Conservation (phyloP, 2,888 invertebrate species). For the Noctuana brunneofusca region DNA sequence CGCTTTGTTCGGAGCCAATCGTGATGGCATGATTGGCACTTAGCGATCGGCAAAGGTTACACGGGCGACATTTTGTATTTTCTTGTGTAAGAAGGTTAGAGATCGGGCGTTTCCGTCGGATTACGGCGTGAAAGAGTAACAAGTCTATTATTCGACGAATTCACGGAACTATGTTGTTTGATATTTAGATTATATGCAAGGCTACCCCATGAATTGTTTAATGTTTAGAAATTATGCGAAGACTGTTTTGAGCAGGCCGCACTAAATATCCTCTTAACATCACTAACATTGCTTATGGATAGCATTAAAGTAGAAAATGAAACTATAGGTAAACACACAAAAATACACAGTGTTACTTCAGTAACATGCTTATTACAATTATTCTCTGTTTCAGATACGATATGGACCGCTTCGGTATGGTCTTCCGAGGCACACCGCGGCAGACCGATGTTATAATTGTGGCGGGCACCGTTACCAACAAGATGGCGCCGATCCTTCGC, state of each 20-base stretch:
- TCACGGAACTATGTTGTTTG: background rate
- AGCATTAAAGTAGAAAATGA: background rate
- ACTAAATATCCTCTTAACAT: no score
- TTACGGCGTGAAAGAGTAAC: constrained; percentile 22
- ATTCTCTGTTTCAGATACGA: constrained; percentile 87
- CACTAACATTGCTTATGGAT: no score
- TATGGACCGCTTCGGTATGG: constrained; percentile 98
- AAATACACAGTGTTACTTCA: no score
- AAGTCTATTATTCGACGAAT: constrained; percentile 14
- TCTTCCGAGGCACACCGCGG: constrained; percentile 97
- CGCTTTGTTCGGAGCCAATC: constrained; percentile 26
- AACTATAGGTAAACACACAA: background rate
- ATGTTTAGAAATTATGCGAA: background rate
- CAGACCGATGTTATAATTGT: constrained; percentile 99
- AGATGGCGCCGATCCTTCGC: constrained; percentile 98
- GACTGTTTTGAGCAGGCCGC: background rate
- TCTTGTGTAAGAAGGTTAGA: constrained; percentile 33
- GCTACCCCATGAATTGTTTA: background rate
- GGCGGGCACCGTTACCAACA: constrained; percentile 99
- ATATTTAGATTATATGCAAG: background rate
- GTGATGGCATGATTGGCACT: constrained; percentile 32
- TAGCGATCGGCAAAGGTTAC: constrained; percentile 28
- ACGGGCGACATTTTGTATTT: constrained; percentile 20
- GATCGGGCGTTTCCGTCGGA: constrained; percentile 34
- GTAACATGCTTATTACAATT: background rate